Evolutionary conservation across 2,113 vertebrate genomes (phyloP).

Genomic region (Syrrhaptes paradoxus): DNA sequence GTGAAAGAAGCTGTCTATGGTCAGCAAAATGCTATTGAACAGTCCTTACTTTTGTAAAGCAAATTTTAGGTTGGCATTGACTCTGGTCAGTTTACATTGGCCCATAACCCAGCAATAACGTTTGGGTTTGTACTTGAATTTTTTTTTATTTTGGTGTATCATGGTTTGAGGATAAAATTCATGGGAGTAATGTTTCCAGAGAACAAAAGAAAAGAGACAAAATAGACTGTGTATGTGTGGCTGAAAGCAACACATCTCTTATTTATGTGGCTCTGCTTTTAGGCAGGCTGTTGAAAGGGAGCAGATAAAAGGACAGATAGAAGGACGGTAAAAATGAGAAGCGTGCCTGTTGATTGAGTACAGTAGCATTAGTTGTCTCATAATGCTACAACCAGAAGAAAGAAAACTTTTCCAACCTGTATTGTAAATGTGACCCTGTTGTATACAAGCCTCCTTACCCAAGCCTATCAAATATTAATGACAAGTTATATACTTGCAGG

Average conservation of each 20-base stretch:
- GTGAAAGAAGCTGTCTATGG: conserved; percentile 40
- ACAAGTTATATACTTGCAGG: not conserved
- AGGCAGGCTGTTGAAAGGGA: not conserved
- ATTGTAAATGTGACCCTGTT: not conserved
- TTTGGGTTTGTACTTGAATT: conserved; percentile 64
- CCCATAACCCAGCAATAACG: conserved; percentile 42
- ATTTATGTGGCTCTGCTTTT: conserved; percentile 5
- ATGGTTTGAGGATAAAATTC: conserved; percentile 29
- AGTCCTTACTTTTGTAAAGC: conserved; percentile 35
- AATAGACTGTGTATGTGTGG: not conserved
- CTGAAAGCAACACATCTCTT: not conserved
- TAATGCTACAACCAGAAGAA: not conserved
- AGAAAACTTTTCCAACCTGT: not conserved
- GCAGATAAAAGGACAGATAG: not conserved
- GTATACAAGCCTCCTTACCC: not conserved
- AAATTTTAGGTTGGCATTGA: not conserved
- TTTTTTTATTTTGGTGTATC: conserved; percentile 21
- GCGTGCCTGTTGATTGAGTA: not conserved
- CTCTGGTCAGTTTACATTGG: conserved; percentile 55
- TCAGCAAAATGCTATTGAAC: not conserved
- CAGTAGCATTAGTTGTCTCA: not conserved
- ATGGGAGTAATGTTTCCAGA: not conserved
- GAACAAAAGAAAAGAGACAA: conserved; percentile 2
- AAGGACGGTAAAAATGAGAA: not conserved
- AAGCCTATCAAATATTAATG: conserved; percentile 4